Evolutionary conservation across 2,888 invertebrate genomes (phyloP).

Genomic region (Synergus itoensis): DNA sequence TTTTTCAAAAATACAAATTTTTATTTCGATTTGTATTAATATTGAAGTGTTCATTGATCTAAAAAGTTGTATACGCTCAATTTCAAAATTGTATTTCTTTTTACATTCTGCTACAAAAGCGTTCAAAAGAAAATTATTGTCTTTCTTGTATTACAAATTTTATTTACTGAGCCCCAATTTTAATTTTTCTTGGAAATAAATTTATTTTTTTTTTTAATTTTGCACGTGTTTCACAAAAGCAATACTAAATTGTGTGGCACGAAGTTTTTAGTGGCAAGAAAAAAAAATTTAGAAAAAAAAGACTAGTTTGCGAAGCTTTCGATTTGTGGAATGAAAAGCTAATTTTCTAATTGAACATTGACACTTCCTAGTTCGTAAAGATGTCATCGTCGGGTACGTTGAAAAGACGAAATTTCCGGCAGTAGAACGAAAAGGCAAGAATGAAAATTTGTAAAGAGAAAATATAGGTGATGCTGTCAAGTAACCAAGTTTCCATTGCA

Average conservation of each 20-base stretch:
- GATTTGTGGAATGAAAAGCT: background rate
- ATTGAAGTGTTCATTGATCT: too few species aligned
- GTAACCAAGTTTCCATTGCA: constrained; percentile 60
- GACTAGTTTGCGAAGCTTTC: background rate
- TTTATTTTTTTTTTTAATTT: too few species aligned
- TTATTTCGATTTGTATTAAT: too few species aligned
- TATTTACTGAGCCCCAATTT: background rate
- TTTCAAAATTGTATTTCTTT: too few species aligned
- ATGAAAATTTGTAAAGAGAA: constrained; percentile 56
- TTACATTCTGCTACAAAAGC: too few species aligned
- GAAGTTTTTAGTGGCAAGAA: background rate
- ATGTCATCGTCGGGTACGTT: constrained; percentile 69
- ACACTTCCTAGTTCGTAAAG: constrained; percentile 70
- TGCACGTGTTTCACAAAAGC: background rate
- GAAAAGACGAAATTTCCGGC: constrained; percentile 72
- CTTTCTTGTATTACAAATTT: too few species aligned
- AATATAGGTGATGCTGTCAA: constrained; percentile 69
- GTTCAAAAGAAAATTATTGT: too few species aligned
- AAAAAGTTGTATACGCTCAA: too few species aligned
- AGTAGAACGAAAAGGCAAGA: constrained; percentile 30
- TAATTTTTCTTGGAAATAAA: background rate
- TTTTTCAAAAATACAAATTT: background rate
- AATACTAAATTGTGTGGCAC: constrained; percentile 17
- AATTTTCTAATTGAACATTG: constrained; percentile 31
- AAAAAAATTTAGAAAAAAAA: background rate